Evolutionary conservation across 1,140 invertebrate species (phyloP).

Genomic region (Orius laevigatus): DNA sequence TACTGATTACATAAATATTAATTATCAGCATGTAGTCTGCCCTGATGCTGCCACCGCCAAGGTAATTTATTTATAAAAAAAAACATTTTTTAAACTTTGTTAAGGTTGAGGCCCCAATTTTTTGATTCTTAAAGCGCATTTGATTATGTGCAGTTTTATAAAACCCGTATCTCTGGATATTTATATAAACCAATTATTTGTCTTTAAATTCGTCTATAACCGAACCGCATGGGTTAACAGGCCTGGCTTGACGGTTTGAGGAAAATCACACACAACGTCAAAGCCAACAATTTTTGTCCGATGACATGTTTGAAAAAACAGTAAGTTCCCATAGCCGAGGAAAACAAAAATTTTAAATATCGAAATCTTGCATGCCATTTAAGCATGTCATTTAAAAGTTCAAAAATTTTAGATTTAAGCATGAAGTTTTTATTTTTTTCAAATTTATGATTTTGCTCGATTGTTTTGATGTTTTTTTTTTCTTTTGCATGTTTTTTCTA

Average conservation of each 20-base stretch:
- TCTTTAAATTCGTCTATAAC: not conserved
- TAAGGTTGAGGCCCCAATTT: too few species aligned
- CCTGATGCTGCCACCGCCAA: constrained; percentile 80
- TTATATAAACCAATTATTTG: not conserved
- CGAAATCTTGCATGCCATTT: constrained; percentile 1
- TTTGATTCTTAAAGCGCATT: too few species aligned
- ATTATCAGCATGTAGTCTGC: constrained; percentile 93
- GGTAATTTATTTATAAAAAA: constrained; percentile 41
- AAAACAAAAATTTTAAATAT: not conserved
- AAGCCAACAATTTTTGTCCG: constrained; percentile 97
- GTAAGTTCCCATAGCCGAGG: constrained; percentile 50
- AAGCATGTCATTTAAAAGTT: not conserved
- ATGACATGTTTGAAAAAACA: constrained; percentile 98
- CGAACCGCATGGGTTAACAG: constrained; percentile 35
- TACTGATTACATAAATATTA: constrained; percentile 98
- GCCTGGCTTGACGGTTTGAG: constrained; percentile 88
- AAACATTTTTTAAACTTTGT: too few species aligned
- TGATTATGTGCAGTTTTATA: too few species aligned
- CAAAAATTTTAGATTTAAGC: not conserved
- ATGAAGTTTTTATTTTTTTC: not conserved
- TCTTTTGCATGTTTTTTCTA: constrained; percentile 16
- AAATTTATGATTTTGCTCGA: not conserved
- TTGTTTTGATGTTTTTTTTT: constrained; percentile 9
- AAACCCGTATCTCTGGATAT: too few species aligned
- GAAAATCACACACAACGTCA: constrained; percentile 93